phyloP scores from a whole-genome alignment of 1,140 invertebrate species.

The Bombus superbus region DNA sequence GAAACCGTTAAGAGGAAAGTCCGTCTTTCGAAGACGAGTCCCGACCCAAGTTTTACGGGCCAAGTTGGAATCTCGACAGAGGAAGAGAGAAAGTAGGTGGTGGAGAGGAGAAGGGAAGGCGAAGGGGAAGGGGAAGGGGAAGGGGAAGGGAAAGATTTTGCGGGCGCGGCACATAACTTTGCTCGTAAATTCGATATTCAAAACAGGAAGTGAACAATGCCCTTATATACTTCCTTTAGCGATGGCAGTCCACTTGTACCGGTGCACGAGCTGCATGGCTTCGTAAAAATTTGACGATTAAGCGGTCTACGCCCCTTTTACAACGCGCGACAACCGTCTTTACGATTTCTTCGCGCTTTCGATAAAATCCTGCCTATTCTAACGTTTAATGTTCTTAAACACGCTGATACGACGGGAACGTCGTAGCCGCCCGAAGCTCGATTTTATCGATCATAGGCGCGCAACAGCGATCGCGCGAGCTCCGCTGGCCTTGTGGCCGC shows the following conservation, averaged over 20 bases:
- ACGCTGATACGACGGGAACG: constrained; percentile 21
- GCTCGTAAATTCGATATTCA: constrained; percentile 77
- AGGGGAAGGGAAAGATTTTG: constrained; percentile 58
- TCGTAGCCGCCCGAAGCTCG: neutral
- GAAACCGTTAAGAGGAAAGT: constrained; percentile 64
- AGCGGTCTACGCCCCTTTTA: constrained; percentile 15
- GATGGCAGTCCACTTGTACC: constrained; percentile 30
- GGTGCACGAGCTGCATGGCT: neutral
- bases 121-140: neutral
- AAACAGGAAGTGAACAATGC: constrained; percentile 75
- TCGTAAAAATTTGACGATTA: constrained; percentile 58
- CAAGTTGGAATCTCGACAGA: constrained; percentile 65
- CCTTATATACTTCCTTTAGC: constrained; percentile 55
- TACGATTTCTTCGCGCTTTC: constrained; percentile 4
- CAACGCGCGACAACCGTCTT: constrained; percentile 43
- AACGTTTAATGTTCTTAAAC: neutral
- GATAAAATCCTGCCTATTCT: neutral
- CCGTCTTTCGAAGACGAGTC: constrained; percentile 61
- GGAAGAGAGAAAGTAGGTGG: neutral
- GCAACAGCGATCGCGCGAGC: constrained; percentile 23
- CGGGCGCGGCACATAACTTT: constrained; percentile 66
- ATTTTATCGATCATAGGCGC: neutral
- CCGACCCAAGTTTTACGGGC: constrained; percentile 71
- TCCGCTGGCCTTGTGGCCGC: constrained; percentile 15
- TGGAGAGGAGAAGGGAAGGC: too few relatives aligned